A percentile compares a stretch with the other conserved stretches of the same genome.
Evolutionary conservation across 2,113 vertebrate species (phyloP).

Genomic region (Pelecanus crispus): DNA sequence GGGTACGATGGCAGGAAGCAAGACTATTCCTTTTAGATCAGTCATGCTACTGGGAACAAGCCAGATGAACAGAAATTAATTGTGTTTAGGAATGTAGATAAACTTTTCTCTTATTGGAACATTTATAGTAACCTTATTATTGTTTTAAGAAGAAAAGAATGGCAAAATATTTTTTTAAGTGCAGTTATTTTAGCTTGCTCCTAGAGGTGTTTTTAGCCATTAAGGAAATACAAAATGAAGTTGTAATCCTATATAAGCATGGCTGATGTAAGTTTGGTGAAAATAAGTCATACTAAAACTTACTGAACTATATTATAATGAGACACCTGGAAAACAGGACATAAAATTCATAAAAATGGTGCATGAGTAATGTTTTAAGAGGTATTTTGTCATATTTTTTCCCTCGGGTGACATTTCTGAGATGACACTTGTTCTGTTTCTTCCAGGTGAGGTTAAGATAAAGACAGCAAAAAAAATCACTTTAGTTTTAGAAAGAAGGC

Average conservation of each 20-base stretch:
- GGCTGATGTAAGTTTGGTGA: background rate
- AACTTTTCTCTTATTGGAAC: background rate
- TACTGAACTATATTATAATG: background rate
- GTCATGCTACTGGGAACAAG: background rate
- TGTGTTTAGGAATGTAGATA: background rate
- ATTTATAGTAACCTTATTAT: rapidly evolving
- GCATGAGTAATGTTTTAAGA: background rate
- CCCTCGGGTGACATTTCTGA: background rate
- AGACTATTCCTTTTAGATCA: background rate
- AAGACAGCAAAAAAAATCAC: rapidly evolving
- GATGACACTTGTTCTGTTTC: background rate
- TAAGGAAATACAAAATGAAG: background rate
- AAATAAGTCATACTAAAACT: background rate
- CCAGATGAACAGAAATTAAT: background rate
- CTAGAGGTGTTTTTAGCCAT: background rate
- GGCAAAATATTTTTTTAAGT: background rate
- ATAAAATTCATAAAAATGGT: background rate
- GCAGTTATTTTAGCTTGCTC: background rate
- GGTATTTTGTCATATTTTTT: background rate
- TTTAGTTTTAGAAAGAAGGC: background rate
- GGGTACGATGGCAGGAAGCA: background rate
- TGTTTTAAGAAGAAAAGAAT: background rate
- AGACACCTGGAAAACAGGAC: background rate
- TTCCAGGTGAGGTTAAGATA: background rate
- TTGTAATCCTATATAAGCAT: background rate